Evolutionary conservation across 2,113 vertebrate genomes (phyloP).

Genomic region (Corythornis cristatus): DNA sequence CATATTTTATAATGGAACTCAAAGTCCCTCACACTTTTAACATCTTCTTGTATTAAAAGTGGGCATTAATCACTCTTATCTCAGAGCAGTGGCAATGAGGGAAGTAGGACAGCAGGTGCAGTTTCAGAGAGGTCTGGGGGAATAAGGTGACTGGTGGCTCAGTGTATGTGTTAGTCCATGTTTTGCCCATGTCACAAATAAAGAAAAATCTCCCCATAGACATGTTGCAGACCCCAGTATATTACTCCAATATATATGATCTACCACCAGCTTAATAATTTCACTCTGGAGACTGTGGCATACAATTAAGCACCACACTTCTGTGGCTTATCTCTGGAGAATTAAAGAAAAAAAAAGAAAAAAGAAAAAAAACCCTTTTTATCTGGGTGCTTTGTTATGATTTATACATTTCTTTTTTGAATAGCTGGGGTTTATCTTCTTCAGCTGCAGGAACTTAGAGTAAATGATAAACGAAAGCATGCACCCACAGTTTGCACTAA

Average conservation of each 20-base stretch:
- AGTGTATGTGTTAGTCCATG: fast-evolving
- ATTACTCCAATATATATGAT: neutral
- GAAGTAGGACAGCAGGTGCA: neutral
- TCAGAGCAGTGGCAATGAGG: neutral
- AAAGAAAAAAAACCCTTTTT: neutral
- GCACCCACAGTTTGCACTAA: slow-evolving; percentile 62
- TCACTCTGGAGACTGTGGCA: neutral
- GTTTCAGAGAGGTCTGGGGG: neutral
- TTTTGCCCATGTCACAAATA: neutral
- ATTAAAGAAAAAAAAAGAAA: neutral
- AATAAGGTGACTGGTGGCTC: neutral
- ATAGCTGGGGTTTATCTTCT: slow-evolving; percentile 33
- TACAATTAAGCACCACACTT: neutral
- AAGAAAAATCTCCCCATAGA: neutral
- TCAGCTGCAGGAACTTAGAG: slow-evolving; percentile 40
- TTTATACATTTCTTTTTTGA: slow-evolving; percentile 22
- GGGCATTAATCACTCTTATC: slow-evolving; percentile 19
- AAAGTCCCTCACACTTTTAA: slow-evolving; percentile 49
- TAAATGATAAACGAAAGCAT: slow-evolving; percentile 71
- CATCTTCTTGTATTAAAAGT: slow-evolving; percentile 47
- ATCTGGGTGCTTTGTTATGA: slow-evolving; percentile 29
- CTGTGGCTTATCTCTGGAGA: neutral
- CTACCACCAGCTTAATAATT: neutral
- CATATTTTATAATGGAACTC: slow-evolving; percentile 65
- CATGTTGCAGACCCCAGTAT: neutral